Conservation (phyloP, 2,113 vertebrate genomes). For the Sinocyclocheilus rhinocerous region DNA sequence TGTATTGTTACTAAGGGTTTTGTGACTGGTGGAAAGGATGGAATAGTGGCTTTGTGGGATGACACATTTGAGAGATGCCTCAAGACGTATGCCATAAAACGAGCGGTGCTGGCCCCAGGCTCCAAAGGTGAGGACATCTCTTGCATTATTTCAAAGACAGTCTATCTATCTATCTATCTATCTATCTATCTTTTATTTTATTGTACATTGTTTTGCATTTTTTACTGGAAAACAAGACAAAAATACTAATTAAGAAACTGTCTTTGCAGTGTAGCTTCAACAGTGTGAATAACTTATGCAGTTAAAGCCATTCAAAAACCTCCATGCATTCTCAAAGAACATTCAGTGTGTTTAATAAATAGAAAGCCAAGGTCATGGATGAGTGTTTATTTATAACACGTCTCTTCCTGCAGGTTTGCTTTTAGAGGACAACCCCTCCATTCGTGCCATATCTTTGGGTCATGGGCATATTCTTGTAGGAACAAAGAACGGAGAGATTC, state of each 20-base stretch:
- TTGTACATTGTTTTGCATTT: not conserved
- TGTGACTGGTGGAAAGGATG: slow-evolving; percentile 97
- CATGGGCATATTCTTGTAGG: slow-evolving; percentile 97
- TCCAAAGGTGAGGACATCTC: slow-evolving; percentile 86
- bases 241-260: not conserved
- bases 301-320: not conserved
- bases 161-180: not conserved
- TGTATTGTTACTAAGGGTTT: slow-evolving; percentile 79
- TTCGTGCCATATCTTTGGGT: slow-evolving; percentile 98
- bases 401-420: slow-evolving; percentile 83
- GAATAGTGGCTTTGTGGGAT: slow-evolving; percentile 95
- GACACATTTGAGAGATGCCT: slow-evolving; percentile 97
- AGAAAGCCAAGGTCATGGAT: slow-evolving; percentile 34
- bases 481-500: slow-evolving; percentile 97
- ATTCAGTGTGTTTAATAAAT: slow-evolving; percentile 5
- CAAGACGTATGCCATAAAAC: slow-evolving; percentile 97
- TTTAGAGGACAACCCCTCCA: slow-evolving; percentile 97
- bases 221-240: not conserved
- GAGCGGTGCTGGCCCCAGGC: slow-evolving; percentile 92
- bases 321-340: slow-evolving; percentile 47
- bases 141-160: not conserved
- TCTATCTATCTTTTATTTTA: not conserved
- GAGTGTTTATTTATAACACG: slow-evolving; percentile 27
- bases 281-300: not conserved
- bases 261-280: not conserved